Evolutionary conservation across 2,888 invertebrate genomes (phyloP), one percentile per base, ranked within the genome.

Genomic region (Lamellibrachia satsuma): DNA sequence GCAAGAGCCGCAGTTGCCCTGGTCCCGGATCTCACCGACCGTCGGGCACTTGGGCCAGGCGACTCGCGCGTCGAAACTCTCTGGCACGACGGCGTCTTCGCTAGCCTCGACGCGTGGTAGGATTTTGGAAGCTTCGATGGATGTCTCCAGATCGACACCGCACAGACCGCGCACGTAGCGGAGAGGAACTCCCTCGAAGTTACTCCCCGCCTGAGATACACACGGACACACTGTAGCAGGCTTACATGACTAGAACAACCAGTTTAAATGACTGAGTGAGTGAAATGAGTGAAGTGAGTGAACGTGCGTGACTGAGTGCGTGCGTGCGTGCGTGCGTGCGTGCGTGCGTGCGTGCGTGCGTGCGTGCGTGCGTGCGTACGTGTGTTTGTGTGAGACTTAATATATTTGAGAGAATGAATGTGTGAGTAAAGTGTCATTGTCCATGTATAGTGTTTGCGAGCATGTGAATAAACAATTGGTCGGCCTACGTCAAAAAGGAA

Each of bases 1-100:
- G 97, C 99, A 99, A 90, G 98, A 98, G 52, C 99, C 99, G 96
- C 99, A 99, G 27, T 98, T 98, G 22, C 96, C 96, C 93, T 96
- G 96, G 94, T 96, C 96, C 55, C 96, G 93, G 90, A 97, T 94
- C 94, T 96, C 96, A 93, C 95, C 95, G 39, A 99, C 97, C 15
- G 98, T 98, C 0, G 98, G 98, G 95, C 99, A 99, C 95, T 98
- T 96, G 0, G 98, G 97, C 98, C 98, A 99, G 93, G 98, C 97
- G 92, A 97, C 97, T 60, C 98, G 97, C 0, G 98, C 97, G 97
- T 99, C 98, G 96, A 99, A 99, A 95, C 97, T 97, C 52, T 97
- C 97, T 0, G 98, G 98, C 57, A 98, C 94, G 27, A 95, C 94
- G 8, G 92, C 94, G 22, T 93, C 92, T 8, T 91, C 75, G 7